phyloP scores from a whole-genome alignment of 2,888 invertebrate species.

The Clivina fossor region DNA sequence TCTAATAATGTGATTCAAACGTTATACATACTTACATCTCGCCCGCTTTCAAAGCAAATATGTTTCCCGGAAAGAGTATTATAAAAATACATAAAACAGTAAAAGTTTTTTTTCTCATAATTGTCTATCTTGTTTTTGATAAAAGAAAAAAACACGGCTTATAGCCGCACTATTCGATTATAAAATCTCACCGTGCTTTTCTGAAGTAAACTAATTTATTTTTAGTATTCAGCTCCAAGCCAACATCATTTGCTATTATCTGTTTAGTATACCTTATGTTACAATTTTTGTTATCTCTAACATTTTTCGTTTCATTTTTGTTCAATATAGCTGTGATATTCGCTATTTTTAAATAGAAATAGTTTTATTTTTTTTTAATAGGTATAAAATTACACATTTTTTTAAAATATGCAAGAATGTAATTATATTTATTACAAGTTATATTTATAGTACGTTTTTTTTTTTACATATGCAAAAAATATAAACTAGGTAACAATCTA shows the following conservation, averaged over 20 bases:
- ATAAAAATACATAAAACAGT: conserved; percentile 11
- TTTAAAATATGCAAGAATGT: too few relatives aligned
- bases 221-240: conserved; percentile 29
- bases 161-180: conserved; percentile 10
- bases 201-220: conserved; percentile 31
- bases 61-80: conserved; percentile 12
- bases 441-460: too few relatives aligned
- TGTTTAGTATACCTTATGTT: conserved; percentile 20
- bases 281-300: not conserved
- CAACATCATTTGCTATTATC: conserved; percentile 24
- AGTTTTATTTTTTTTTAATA: too few relatives aligned
- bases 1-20: not conserved
- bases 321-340: too few relatives aligned
- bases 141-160: conserved; percentile 17
- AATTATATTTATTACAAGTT: too few relatives aligned
- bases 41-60: conserved; percentile 18
- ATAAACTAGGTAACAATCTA: too few relatives aligned
- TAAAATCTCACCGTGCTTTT: conserved; percentile 19
- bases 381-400: too few relatives aligned
- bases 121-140: conserved; percentile 1
- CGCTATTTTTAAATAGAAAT: too few relatives aligned
- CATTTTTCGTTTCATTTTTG: too few relatives aligned
- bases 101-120: conserved; percentile 21
- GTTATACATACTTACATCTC: conserved; percentile 25
- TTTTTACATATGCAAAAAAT: too few relatives aligned